phyloP scores from a whole-genome alignment of 2,797 vertebrate genomes.

The Pipistrellus nathusii region DNA sequence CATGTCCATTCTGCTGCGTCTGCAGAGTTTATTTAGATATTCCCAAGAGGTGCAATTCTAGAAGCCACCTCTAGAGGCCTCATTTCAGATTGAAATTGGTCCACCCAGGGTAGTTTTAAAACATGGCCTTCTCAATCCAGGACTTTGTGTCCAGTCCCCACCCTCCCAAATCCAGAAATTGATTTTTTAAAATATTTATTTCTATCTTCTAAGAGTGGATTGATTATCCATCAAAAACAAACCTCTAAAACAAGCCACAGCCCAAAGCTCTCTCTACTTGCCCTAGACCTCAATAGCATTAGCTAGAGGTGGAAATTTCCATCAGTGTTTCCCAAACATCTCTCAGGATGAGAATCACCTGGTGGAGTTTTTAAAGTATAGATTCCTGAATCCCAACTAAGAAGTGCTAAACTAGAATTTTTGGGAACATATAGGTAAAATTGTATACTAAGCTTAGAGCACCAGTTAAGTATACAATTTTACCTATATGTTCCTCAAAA shows the following conservation, averaged over 20 bases:
- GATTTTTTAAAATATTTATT: not conserved
- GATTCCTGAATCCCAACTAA: too few relatives aligned
- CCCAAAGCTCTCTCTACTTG: not conserved
- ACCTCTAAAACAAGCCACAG: slow-evolving; percentile 16
- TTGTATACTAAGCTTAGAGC: too few relatives aligned
- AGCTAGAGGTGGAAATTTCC: not conserved
- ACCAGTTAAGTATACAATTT: too few relatives aligned
- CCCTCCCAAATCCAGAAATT: not conserved
- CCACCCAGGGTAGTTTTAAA: not conserved
- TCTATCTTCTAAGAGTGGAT: not conserved
- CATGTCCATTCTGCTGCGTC: not conserved
- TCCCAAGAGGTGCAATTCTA: not conserved
- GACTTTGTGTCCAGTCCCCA: not conserved
- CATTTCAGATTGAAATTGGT: not conserved
- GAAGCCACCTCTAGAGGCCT: not conserved
- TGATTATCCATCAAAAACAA: not conserved
- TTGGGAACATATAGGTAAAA: too few relatives aligned
- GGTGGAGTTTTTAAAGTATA: too few relatives aligned
- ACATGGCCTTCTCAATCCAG: not conserved
- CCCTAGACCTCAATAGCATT: not conserved
- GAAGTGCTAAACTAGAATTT: too few relatives aligned
- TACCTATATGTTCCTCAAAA: too few relatives aligned
- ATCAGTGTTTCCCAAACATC: not conserved
- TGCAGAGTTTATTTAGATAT: not conserved
- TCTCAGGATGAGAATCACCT: too few relatives aligned